These are phyloP conservation scores for Prunella strophiata DNA, from an alignment of 2,797 vertebrate species.

Conservation along the genomic window DNA sequence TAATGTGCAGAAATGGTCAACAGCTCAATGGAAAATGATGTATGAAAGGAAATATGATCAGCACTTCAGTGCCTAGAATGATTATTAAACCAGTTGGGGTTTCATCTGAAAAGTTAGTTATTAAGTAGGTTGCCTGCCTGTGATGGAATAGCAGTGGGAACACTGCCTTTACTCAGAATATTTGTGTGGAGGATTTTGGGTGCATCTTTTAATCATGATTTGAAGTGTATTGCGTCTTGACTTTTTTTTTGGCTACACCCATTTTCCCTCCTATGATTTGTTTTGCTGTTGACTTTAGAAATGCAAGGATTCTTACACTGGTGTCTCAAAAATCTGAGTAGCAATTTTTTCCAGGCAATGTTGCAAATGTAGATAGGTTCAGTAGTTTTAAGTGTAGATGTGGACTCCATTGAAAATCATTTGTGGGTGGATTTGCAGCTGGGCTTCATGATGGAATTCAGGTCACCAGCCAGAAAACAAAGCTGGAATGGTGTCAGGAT, in stretches of 20 bases:
- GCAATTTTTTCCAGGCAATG: neutral
- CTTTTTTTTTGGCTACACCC: neutral
- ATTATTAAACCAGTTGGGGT: neutral
- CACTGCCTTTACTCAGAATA: neutral
- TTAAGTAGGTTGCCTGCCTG: neutral
- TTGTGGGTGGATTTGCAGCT: neutral
- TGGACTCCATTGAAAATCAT: neutral
- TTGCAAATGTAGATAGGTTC: neutral
- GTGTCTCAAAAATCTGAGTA: neutral
- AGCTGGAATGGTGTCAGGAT: neutral
- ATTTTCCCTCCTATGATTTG: rapidly evolving
- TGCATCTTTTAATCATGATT: neutral
- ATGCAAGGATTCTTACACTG: neutral
- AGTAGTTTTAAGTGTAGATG: neutral
- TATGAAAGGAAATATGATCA: neutral
- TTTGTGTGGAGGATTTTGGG: neutral
- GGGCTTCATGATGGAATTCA: neutral
- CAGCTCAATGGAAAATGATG: neutral
- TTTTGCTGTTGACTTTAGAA: neutral
- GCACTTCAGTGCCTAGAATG: neutral
- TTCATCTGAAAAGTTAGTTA: neutral
- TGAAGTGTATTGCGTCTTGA: neutral
- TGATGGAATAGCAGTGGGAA: neutral
- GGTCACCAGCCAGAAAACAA: neutral
- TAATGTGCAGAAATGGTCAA: neutral